Conservation (phyloP, 1,140 invertebrate genomes). For the Arion vulgaris region DNA sequence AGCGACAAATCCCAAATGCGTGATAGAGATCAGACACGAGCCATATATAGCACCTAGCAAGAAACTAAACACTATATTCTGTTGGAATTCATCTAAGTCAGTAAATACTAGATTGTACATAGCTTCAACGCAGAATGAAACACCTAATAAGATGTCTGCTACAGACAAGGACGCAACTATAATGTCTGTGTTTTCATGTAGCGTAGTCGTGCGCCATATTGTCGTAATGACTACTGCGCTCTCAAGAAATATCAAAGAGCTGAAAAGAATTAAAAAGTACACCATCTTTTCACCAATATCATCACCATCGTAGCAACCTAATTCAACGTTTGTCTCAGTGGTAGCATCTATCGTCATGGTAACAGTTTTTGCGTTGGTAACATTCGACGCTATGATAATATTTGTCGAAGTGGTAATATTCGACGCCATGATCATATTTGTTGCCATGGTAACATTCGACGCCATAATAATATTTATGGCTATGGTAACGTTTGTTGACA, state of each 20-base stretch:
- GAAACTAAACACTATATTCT: background rate
- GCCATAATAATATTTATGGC: too few species aligned
- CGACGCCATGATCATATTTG: too few species aligned
- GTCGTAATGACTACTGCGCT: background rate
- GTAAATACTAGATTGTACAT: background rate
- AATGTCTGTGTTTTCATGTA: background rate
- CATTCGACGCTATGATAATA: too few species aligned
- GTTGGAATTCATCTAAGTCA: background rate
- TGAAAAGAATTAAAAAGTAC: background rate
- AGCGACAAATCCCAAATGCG: background rate
- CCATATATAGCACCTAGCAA: background rate
- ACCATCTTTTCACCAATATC: background rate
- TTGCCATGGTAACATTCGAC: too few species aligned
- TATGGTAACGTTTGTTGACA: too few species aligned
- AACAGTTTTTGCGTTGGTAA: too few species aligned
- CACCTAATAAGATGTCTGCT: background rate
- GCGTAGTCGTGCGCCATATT: background rate
- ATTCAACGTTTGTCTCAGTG: too few species aligned
- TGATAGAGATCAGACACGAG: background rate
- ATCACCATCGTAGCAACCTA: too few species aligned
- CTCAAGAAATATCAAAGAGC: background rate
- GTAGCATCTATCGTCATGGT: too few species aligned
- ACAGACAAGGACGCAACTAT: background rate
- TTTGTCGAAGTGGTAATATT: too few species aligned
- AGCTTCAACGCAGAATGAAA: background rate